These are phyloP conservation scores for Epistrophe grossulariae DNA, from an alignment of 2,888 invertebrate genomes.

Conservation along the genomic window DNA sequence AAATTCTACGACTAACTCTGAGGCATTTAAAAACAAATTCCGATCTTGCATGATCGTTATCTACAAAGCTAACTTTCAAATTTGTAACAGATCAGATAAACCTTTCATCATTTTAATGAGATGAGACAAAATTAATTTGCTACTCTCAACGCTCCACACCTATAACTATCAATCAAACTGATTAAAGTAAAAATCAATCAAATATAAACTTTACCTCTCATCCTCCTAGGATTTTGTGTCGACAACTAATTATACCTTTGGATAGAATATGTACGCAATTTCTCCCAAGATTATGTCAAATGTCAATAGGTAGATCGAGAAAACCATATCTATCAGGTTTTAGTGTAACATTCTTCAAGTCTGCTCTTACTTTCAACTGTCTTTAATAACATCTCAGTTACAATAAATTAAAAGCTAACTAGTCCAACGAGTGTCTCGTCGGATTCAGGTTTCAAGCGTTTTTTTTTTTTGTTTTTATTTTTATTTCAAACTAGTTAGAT, in stretches of 20 bases:
- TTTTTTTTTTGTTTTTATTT: background rate
- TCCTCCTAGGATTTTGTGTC: background rate
- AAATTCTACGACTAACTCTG: too few relatives aligned
- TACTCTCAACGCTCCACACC: background rate
- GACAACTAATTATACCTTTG: too few relatives aligned
- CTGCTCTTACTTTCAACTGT: constrained; percentile 60
- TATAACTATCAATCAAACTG: background rate
- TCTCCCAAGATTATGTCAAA: constrained; percentile 32
- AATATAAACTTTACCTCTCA: background rate
- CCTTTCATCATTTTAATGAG: background rate
- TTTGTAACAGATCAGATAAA: too few relatives aligned
- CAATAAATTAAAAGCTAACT: constrained; percentile 13
- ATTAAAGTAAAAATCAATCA: background rate
- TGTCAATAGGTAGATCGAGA: constrained; percentile 5
- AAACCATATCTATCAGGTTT: constrained; percentile 8
- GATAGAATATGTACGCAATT: constrained; percentile 8
- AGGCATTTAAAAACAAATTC: too few relatives aligned
- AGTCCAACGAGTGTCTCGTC: constrained; percentile 36
- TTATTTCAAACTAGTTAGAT: constrained; percentile 19
- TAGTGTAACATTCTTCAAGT: constrained; percentile 33
- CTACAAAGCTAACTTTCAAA: too few relatives aligned
- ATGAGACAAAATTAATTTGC: background rate
- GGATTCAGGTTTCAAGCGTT: constrained; percentile 3
- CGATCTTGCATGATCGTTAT: too few relatives aligned
- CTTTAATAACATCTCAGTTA: constrained; percentile 18